These are phyloP conservation scores for Anolis sagrei DNA, from an alignment of 2,113 vertebrate genomes.

Conservation along the genomic window DNA sequence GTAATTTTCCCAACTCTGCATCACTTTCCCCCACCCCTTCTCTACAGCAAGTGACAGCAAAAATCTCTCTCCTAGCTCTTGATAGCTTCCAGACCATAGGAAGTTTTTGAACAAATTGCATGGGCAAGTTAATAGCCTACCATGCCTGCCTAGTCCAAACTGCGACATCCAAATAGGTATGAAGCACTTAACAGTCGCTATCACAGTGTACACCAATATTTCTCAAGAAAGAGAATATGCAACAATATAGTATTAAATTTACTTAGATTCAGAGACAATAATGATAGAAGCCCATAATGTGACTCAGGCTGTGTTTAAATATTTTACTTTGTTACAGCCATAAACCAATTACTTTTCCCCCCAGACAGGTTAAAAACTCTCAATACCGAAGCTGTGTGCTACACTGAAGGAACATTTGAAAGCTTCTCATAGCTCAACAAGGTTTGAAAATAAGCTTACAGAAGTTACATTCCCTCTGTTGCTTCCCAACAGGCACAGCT, in stretches of 20 bases:
- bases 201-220: too few relatives aligned
- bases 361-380: conserved; percentile 12
- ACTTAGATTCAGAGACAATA: background rate
- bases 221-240: too few relatives aligned
- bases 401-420: background rate
- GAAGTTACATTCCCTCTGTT: conserved; percentile 5
- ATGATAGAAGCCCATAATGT: conserved; percentile 20
- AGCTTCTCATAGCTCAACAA: background rate
- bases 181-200: too few relatives aligned
- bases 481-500: background rate
- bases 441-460: conserved; percentile 5
- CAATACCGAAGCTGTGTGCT: background rate
- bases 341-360: conserved; percentile 8
- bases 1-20: too few relatives aligned
- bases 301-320: background rate
- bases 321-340: background rate
- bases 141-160: too few relatives aligned
- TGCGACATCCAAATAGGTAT: too few relatives aligned
- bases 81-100: too few relatives aligned
- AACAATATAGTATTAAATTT: background rate
- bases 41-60: too few relatives aligned
- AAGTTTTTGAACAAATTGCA: too few relatives aligned
- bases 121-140: too few relatives aligned
- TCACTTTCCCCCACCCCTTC: too few relatives aligned
- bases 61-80: too few relatives aligned